Evolutionary conservation across 2,888 invertebrate genomes (phyloP).

Genomic region (Periphyllus acericola): DNA sequence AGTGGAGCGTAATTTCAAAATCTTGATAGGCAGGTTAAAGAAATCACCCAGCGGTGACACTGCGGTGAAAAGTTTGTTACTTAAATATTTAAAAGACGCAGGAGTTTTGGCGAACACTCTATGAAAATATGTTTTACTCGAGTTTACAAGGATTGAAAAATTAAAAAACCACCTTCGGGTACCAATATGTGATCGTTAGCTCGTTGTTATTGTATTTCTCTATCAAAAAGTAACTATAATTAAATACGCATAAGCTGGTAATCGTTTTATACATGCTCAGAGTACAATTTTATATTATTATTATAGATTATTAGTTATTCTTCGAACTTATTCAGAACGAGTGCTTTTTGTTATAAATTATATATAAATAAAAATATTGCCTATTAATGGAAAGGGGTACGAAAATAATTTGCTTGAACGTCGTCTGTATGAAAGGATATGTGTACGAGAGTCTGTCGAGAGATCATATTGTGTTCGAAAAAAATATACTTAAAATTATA

Average conservation of each 20-base stretch:
- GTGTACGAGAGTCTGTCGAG: too few relatives aligned
- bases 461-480: too few relatives aligned
- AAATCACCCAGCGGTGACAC: too few relatives aligned
- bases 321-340: background rate
- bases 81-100: background rate
- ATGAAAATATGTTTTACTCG: background rate
- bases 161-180: background rate
- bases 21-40: too few relatives aligned
- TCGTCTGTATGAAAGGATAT: too few relatives aligned
- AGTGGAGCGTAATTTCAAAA: too few relatives aligned
- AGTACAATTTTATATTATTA: background rate
- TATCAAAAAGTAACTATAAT: background rate
- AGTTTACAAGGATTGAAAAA: background rate
- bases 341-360: too few relatives aligned
- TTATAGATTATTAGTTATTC: background rate
- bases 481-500: too few relatives aligned
- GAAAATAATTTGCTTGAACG: too few relatives aligned
- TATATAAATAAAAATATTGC: too few relatives aligned
- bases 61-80: background rate
- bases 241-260: background rate
- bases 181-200: background rate
- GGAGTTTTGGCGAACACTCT: background rate
- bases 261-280: too few relatives aligned
- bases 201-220: background rate
- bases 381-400: too few relatives aligned